These are phyloP conservation scores for Atherix ibis DNA, from an alignment of 2,888 invertebrate genomes.

Conservation along the genomic window DNA sequence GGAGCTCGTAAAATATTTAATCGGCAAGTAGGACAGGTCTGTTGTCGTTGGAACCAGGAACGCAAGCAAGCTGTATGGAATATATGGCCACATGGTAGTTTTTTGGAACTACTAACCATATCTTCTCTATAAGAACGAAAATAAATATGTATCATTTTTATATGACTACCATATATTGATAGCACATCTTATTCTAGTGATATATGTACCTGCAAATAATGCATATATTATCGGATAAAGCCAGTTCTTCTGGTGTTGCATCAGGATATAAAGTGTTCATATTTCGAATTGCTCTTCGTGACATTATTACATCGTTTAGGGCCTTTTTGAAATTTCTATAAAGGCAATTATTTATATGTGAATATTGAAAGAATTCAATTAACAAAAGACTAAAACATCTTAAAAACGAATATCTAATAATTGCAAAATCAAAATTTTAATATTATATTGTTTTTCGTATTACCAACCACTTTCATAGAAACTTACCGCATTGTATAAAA, in stretches of 20 bases:
- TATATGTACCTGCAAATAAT: constrained; percentile 78
- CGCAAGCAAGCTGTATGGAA: constrained; percentile 96
- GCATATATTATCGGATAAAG: constrained; percentile 91
- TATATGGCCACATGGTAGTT: constrained; percentile 96
- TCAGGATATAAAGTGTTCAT: constrained; percentile 98
- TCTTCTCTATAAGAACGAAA: constrained; percentile 38
- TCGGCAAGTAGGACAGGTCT: constrained; percentile 97
- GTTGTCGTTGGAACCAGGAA: constrained; percentile 99
- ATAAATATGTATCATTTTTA: background rate
- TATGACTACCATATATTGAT: too few relatives aligned
- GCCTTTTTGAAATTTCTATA: constrained; percentile 90
- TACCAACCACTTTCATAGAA: background rate
- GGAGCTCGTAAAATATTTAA: constrained; percentile 58
- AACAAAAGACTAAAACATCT: background rate
- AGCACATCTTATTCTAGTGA: too few relatives aligned
- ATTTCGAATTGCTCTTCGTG: constrained; percentile 88
- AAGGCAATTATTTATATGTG: background rate
- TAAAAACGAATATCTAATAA: too few relatives aligned
- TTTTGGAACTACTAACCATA: constrained; percentile 68
- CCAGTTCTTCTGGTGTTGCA: constrained; percentile 82
- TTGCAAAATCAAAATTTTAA: too few relatives aligned
- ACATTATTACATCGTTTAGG: constrained; percentile 90
- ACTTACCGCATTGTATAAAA: constrained; percentile 88
- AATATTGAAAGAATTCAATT: constrained; percentile 1
- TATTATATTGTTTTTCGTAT: background rate